Evolutionary conservation across 2,888 invertebrate genomes (phyloP).

Genomic region (Molorchus minor): DNA sequence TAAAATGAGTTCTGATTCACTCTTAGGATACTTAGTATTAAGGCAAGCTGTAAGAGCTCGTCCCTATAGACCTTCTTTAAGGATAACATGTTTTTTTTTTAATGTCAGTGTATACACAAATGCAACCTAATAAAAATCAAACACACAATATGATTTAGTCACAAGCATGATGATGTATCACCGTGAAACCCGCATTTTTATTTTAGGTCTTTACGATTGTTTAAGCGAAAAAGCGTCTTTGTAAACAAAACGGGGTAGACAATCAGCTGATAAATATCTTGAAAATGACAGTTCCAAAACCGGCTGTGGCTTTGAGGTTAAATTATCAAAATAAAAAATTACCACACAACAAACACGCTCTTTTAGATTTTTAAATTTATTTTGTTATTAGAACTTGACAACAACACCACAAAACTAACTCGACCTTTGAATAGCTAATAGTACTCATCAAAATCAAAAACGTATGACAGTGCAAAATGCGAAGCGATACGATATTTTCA

Average conservation of each 20-base stretch:
- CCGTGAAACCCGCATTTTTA: constrained; percentile 1
- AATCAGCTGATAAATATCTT: constrained; percentile 49
- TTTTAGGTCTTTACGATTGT: constrained; percentile 4
- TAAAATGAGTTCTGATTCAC: constrained; percentile 78
- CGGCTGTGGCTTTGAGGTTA: constrained; percentile 34
- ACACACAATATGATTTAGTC: neutral
- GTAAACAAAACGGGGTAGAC: constrained; percentile 43
- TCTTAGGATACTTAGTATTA: constrained; percentile 82
- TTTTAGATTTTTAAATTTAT: neutral
- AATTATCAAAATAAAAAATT: neutral
- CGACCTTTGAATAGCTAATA: neutral
- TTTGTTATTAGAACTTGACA: neutral
- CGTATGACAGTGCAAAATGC: neutral
- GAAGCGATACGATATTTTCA: constrained; percentile 1
- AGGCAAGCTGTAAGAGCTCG: constrained; percentile 81
- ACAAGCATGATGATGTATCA: constrained; percentile 4
- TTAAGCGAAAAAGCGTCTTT: constrained; percentile 26
- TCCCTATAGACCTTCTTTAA: constrained; percentile 84
- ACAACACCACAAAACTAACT: neutral
- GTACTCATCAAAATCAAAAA: constrained; percentile 3
- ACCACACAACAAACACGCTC: neutral
- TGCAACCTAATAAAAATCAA: constrained; percentile 40
- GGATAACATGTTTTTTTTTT: constrained; percentile 71
- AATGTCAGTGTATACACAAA: constrained; percentile 29
- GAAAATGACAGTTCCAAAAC: constrained; percentile 48